A percentile compares a stretch with the other conserved stretches of the same genome.
phyloP scores from a whole-genome alignment of 2,888 invertebrate species.

The Eristalis arbustorum region DNA sequence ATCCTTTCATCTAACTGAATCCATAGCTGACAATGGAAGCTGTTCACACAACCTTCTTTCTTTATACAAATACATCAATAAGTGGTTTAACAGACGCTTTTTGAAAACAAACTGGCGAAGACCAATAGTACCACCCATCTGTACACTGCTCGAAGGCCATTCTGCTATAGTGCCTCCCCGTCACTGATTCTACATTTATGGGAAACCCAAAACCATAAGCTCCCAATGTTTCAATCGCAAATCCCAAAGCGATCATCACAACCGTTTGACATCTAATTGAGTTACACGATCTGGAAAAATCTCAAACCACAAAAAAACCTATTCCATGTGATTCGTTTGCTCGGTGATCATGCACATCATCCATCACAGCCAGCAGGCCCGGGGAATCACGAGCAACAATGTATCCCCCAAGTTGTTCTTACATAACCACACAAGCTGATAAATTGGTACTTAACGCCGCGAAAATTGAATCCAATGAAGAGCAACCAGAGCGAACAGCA shows the following conservation, averaged over 20 bases:
- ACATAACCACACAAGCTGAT: conserved; percentile 53
- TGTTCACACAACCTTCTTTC: too few relatives aligned
- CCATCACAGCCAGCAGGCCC: not conserved
- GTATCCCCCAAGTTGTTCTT: conserved; percentile 56
- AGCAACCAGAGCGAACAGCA: conserved; percentile 39
- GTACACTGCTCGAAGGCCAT: not conserved
- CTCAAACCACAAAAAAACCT: conserved; percentile 50
- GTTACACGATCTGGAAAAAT: conserved; percentile 53
- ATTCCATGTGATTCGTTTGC: conserved; percentile 32
- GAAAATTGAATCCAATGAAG: conserved; percentile 33
- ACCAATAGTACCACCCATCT: too few relatives aligned
- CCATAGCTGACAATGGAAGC: too few relatives aligned
- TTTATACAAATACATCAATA: too few relatives aligned
- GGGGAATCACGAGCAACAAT: conserved; percentile 45
- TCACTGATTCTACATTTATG: conserved; percentile 18
- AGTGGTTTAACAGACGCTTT: too few relatives aligned
- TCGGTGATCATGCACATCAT: not conserved
- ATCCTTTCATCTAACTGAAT: too few relatives aligned
- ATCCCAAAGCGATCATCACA: not conserved
- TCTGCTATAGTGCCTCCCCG: not conserved
- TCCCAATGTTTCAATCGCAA: not conserved
- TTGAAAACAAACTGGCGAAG: too few relatives aligned
- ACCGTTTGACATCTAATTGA: conserved; percentile 51
- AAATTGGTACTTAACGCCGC: conserved; percentile 55
- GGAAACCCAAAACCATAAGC: conserved; percentile 20